Evolutionary conservation across 2,797 vertebrate species (phyloP).

Genomic region (Tragopan temminckii): DNA sequence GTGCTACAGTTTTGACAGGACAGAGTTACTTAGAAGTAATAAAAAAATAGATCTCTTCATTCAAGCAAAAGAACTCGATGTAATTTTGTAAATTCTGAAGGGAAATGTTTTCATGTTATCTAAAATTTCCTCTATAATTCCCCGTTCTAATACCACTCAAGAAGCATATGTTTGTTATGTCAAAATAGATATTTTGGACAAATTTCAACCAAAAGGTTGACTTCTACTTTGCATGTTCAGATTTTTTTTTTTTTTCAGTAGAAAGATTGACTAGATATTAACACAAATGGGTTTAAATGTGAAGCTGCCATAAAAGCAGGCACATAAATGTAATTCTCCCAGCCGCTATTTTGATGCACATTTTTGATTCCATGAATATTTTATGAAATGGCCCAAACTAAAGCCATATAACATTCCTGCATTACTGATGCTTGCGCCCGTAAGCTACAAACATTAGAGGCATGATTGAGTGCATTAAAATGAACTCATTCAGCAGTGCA

Average conservation of each 20-base stretch:
- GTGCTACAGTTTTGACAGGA: slow-evolving; percentile 26
- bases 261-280: slow-evolving; percentile 89
- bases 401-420: slow-evolving; percentile 96
- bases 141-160: slow-evolving; percentile 26
- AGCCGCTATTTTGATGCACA: slow-evolving; percentile 94
- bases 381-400: slow-evolving; percentile 96
- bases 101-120: slow-evolving; percentile 60
- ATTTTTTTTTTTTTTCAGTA: slow-evolving; percentile 76
- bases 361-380: slow-evolving; percentile 96
- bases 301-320: slow-evolving; percentile 90
- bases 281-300: slow-evolving; percentile 90
- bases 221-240: slow-evolving; percentile 72
- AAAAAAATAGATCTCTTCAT: slow-evolving; percentile 26
- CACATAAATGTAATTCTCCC: slow-evolving; percentile 95
- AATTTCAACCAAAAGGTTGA: slow-evolving; percentile 80
- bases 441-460: slow-evolving; percentile 97
- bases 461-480: slow-evolving; percentile 98
- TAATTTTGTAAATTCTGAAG: slow-evolving; percentile 50
- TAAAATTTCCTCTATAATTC: slow-evolving; percentile 68
- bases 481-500: slow-evolving; percentile 96
- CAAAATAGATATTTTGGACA: slow-evolving; percentile 78
- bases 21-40: not conserved
- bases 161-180: slow-evolving; percentile 74
- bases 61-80: slow-evolving; percentile 53
- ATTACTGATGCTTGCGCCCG: slow-evolving; percentile 94